Evolutionary conservation across 1,140 invertebrate species (phyloP).

Genomic region (Colletes latitarsis): DNA sequence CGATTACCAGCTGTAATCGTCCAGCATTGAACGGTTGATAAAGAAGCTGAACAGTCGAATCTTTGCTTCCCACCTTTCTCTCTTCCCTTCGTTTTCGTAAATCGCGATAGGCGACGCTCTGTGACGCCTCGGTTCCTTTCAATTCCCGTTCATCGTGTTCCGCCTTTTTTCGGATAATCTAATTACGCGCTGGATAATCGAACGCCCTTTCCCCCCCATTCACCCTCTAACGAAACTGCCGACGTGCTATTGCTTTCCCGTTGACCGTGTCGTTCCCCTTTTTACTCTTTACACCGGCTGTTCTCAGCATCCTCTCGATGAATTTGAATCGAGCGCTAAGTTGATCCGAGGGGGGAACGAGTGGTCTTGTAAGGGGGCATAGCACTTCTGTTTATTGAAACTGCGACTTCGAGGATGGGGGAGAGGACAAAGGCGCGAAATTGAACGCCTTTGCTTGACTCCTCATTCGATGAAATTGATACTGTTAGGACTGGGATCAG

Average conservation of each 20-base stretch:
- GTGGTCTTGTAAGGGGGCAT: not conserved
- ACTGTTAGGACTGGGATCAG: not conserved
- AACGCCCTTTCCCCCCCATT: not conserved
- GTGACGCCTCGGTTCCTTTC: conserved; percentile 15
- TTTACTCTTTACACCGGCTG: not conserved
- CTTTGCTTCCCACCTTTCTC: not conserved
- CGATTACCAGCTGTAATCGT: conserved; percentile 58
- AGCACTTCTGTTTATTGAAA: conserved; percentile 23
- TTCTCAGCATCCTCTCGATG: not conserved
- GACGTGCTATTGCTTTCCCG: not conserved
- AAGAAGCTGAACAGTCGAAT: conserved; percentile 29
- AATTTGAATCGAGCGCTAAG: not conserved
- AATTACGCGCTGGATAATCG: conserved; percentile 12
- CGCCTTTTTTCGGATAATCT: conserved; percentile 6
- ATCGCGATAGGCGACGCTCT: conserved; percentile 39
- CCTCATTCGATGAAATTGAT: conserved; percentile 1
- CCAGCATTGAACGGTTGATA: conserved; percentile 33
- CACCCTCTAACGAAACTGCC: not conserved
- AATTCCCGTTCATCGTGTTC: not conserved
- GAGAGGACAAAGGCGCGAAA: not conserved
- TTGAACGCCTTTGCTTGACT: not conserved
- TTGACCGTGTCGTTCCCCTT: not conserved
- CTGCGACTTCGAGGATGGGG: not conserved
- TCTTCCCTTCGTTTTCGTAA: conserved; percentile 12
- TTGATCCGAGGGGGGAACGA: no score